Conservation (phyloP, 2,113 vertebrate species). For the Caranx ignobilis region DNA sequence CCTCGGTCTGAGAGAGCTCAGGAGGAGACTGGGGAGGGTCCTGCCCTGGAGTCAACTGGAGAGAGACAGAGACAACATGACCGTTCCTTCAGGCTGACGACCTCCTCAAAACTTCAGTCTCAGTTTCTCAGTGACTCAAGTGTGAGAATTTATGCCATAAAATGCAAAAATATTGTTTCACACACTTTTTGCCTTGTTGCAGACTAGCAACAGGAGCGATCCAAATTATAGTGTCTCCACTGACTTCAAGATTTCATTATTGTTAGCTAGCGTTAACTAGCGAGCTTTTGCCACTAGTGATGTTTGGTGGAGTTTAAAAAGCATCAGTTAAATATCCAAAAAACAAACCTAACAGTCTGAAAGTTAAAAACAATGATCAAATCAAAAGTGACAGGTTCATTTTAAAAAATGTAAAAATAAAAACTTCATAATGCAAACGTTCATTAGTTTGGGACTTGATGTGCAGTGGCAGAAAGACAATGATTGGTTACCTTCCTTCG, state of each 20-base stretch:
- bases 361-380: no score
- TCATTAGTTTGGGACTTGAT: background rate
- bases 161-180: background rate
- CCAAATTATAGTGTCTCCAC: no score
- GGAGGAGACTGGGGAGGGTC: conserved; percentile 90
- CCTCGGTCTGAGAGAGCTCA: conserved; percentile 89
- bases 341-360: no score
- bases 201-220: no score
- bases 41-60: conserved; percentile 92
- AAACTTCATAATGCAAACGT: no score
- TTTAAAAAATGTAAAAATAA: background rate
- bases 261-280: no score
- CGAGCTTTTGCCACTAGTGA: no score
- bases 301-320: no score
- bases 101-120: background rate
- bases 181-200: background rate
- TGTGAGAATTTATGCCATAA: background rate
- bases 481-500: conserved; percentile 92
- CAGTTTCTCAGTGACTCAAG: background rate
- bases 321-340: no score
- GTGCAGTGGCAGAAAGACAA: background rate
- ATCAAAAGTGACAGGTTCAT: no score
- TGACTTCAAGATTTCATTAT: no score
- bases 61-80: conserved; percentile 44
- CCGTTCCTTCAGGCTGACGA: conserved; percentile 8